phyloP scores from a whole-genome alignment of 2,113 vertebrate genomes.

The Cranoglanis bouderius region DNA sequence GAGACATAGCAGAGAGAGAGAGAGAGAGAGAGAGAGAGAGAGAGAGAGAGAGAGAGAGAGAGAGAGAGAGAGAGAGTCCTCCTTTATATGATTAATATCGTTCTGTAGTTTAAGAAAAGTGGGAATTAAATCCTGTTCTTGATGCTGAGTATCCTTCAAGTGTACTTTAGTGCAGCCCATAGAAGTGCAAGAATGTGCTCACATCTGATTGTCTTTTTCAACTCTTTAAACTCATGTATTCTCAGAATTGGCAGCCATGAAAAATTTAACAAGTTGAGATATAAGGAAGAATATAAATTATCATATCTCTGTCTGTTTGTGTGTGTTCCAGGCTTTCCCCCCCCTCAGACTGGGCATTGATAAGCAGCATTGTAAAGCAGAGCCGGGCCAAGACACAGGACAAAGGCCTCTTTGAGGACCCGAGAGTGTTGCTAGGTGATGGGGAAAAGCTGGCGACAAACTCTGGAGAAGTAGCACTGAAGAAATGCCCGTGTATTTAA shows the following conservation, averaged over 20 bases:
- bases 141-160: background rate
- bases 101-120: background rate
- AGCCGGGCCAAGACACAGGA: conserved; percentile 75
- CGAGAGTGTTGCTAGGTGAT: conserved; percentile 85
- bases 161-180: background rate
- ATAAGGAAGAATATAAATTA: conserved; percentile 13
- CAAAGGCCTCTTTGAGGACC: conserved; percentile 86
- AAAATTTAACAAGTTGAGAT: background rate
- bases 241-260: background rate
- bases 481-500: conserved; percentile 80
- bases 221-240: background rate
- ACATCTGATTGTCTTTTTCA: background rate
- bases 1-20: background rate
- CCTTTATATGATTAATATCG: background rate
- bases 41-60: background rate
- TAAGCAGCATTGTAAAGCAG: conserved; percentile 74
- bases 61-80: background rate
- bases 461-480: conserved; percentile 80
- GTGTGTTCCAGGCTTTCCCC: conserved; percentile 10
- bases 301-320: conserved; percentile 53
- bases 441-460: conserved; percentile 81
- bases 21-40: background rate
- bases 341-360: conserved; percentile 46
- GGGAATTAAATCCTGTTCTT: background rate
- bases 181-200: background rate